Base-by-base conservation (phyloP, 2,888 invertebrate genomes). In the Syrphus vitripennis region DNA sequence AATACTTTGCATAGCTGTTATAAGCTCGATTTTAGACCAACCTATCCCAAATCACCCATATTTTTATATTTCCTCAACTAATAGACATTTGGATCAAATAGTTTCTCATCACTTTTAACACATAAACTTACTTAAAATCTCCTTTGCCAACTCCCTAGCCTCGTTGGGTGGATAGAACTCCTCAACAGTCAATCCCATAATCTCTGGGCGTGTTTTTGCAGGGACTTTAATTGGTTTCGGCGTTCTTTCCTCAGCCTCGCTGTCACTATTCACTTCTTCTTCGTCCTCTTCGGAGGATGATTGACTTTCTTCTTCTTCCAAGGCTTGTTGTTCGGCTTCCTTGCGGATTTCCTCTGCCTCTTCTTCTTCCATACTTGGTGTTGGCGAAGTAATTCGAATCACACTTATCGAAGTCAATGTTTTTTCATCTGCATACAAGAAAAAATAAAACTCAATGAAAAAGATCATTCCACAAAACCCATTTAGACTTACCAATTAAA, bases 401-500 rank as follows among this genome's bases (percentile, higher is more conserved):
- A 95, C 94, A 91, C 95, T 95, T 57, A 95, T 94, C 34, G 94
- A 94, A 55, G 94, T 93, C 88, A 94, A 93, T 90, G 94, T 94
- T 86, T 94, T 93, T 80, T 92, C 91, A 81, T 92, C 92, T 92
- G 76, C 79, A 90, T 89, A 3, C 50, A 3, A 48, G 16, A 31
- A 40, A 57, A 34, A 40, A 61, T 31, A 24, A 48, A 10, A 31
- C n/a, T n/a, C 10, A 31, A 55, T 0, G 42, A 29, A 16, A n/a
- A n/a, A n/a, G n/a, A n/a, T n/a, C n/a, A n/a, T n/a, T n/a, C 12
- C 2, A 5, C 3, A 12, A 21, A 45, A 16, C 12, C 3, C 10
- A 40, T 53, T n/a, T 12, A 76, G 72, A 93, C 94, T 94, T 94
- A 97, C 97, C 96, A 93, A 97, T 94, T 88, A 97, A 94, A 89